Conservation (phyloP, 2,888 invertebrate species). For the Aproaerema taeniolella region DNA sequence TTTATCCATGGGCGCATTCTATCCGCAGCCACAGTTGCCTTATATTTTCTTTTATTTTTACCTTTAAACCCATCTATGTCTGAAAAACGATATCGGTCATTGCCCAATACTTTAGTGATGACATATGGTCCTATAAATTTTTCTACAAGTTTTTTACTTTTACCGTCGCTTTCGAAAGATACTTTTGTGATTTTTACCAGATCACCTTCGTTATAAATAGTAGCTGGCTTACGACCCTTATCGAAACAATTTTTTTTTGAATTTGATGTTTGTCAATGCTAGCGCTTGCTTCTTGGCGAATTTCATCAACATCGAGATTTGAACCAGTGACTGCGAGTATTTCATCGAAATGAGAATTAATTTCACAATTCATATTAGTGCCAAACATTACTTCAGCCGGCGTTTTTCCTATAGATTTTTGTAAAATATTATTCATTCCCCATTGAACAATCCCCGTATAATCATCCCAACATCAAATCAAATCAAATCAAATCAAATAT, state of each 20-base stretch:
- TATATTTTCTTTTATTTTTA: conserved; percentile 1
- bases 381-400: conserved; percentile 6
- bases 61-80: conserved; percentile 1
- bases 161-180: conserved; percentile 1
- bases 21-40: conserved; percentile 2
- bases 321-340: neutral
- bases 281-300: neutral
- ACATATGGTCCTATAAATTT: conserved; percentile 1
- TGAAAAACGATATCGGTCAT: conserved; percentile 3
- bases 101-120: conserved; percentile 3
- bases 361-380: neutral
- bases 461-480: conserved; percentile 3
- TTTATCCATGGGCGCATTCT: conserved; percentile 6
- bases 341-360: neutral
- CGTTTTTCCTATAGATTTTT: neutral
- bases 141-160: conserved; percentile 1
- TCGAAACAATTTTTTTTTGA: conserved; percentile 1
- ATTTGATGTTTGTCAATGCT: neutral
- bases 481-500: no score
- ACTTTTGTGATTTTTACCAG: conserved; percentile 6
- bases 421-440: neutral
- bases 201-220: neutral
- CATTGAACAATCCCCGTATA: neutral
- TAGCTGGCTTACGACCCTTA: conserved; percentile 3
- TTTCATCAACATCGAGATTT: neutral